Conservation (phyloP, 2,797 vertebrate species). For the Lagocephalus sceleratus region DNA sequence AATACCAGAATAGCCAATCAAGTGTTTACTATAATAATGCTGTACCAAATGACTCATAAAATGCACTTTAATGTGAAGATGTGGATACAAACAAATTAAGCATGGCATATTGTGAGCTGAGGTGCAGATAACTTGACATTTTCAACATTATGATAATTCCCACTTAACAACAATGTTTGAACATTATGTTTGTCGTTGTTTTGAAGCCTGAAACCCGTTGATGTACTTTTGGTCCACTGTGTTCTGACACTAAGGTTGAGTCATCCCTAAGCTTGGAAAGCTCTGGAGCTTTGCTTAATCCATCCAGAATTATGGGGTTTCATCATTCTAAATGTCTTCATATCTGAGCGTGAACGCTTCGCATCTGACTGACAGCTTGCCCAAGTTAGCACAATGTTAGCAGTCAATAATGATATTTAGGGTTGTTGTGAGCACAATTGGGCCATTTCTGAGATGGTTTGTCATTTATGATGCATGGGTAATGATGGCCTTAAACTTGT, state of each 20-base stretch:
- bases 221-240: slow-evolving; percentile 35
- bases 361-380: slow-evolving; percentile 44
- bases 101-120: neutral
- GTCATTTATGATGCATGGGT: slow-evolving; percentile 3
- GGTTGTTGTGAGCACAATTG: slow-evolving; percentile 16
- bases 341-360: slow-evolving; percentile 9
- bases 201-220: slow-evolving; percentile 17
- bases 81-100: slow-evolving; percentile 10
- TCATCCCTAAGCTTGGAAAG: slow-evolving; percentile 43
- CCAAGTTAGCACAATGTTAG: slow-evolving; percentile 6
- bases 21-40: slow-evolving; percentile 30
- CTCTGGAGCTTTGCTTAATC: slow-evolving; percentile 58
- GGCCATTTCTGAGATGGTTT: slow-evolving; percentile 4
- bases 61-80: slow-evolving; percentile 34
- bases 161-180: slow-evolving; percentile 3
- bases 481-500: neutral
- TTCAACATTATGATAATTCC: neutral
- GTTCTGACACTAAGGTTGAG: slow-evolving; percentile 42
- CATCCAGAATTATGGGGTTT: slow-evolving; percentile 55
- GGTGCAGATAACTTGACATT: neutral
- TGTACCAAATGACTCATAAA: slow-evolving; percentile 26
- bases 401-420: slow-evolving; percentile 12
- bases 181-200: slow-evolving; percentile 23
- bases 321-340: slow-evolving; percentile 58
- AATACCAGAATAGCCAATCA: slow-evolving; percentile 44